These are phyloP conservation scores for Chloroclystis v-ata DNA, from an alignment of 2,888 invertebrate species.

Conservation along the genomic window DNA sequence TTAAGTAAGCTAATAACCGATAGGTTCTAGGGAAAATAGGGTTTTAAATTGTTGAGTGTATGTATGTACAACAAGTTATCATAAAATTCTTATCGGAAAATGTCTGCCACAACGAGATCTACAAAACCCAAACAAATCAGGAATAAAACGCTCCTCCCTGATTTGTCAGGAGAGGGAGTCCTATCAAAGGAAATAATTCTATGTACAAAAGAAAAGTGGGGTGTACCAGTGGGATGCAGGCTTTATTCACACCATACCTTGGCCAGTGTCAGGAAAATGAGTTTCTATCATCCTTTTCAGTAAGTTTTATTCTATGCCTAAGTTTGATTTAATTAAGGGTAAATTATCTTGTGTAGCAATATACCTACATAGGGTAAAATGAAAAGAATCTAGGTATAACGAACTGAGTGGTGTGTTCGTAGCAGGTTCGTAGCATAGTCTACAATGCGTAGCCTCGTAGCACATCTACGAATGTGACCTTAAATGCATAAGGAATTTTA, in stretches of 20 bases:
- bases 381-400: too few relatives aligned
- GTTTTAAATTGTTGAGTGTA: constrained; percentile 22
- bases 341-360: not conserved
- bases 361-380: not conserved
- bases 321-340: not conserved
- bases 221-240: constrained; percentile 63
- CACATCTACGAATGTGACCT: too few relatives aligned
- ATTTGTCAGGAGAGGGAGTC: constrained; percentile 62
- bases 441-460: too few relatives aligned
- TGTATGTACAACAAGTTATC: too few relatives aligned
- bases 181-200: constrained; percentile 59
- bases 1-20: too few relatives aligned
- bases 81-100: too few relatives aligned
- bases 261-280: constrained; percentile 73
- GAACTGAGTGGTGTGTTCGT: too few relatives aligned
- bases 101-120: too few relatives aligned
- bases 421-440: too few relatives aligned
- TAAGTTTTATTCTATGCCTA: constrained; percentile 54
- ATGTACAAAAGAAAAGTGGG: constrained; percentile 60
- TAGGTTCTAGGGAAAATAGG: constrained; percentile 8
- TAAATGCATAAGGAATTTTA: too few relatives aligned
- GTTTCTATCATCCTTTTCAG: constrained; percentile 65
- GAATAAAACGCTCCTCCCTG: constrained; percentile 65
- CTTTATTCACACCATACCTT: constrained; percentile 80
- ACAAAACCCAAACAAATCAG: constrained; percentile 51